Conservation (phyloP, 2,888 invertebrate genomes). For the Hartigia nigra region DNA sequence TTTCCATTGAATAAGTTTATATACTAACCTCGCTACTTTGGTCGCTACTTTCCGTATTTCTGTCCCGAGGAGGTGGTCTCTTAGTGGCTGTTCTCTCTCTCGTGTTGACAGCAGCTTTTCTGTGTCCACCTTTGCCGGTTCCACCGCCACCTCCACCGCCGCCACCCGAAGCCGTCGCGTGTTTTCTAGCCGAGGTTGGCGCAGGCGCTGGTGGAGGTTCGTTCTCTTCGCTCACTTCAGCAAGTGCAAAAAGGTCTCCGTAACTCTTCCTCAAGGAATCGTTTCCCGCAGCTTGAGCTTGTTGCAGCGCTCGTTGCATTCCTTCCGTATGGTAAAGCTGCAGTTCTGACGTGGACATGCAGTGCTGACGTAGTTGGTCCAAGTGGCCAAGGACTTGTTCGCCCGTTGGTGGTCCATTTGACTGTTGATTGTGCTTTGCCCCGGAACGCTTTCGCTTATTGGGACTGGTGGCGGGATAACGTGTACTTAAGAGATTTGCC, state of each 20-base stretch:
- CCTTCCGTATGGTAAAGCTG: slow-evolving; percentile 86
- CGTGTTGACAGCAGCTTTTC: slow-evolving; percentile 54
- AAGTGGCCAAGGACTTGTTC: slow-evolving; percentile 92
- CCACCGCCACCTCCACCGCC: slow-evolving; percentile 39
- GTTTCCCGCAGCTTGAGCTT: slow-evolving; percentile 87
- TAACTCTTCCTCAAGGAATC: slow-evolving; percentile 92
- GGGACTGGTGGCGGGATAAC: slow-evolving; percentile 89
- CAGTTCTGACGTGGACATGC: slow-evolving; percentile 67
- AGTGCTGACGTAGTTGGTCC: slow-evolving; percentile 86
- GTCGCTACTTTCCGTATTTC: slow-evolving; percentile 71
- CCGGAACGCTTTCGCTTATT: slow-evolving; percentile 89
- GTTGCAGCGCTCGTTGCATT: slow-evolving; percentile 91
- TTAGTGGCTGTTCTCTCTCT: slow-evolving; percentile 56
- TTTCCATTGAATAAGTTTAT: neutral
- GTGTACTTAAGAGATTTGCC: slow-evolving; percentile 80
- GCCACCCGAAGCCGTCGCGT: slow-evolving; percentile 46
- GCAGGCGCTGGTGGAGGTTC: slow-evolving; percentile 75
- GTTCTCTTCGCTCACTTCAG: slow-evolving; percentile 79
- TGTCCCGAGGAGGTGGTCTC: slow-evolving; percentile 54
- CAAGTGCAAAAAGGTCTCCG: slow-evolving; percentile 88
- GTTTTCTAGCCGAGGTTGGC: slow-evolving; percentile 68
- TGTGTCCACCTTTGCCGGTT: slow-evolving; percentile 36
- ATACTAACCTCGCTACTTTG: slow-evolving; percentile 81
- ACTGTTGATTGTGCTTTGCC: slow-evolving; percentile 75
- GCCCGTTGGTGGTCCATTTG: slow-evolving; percentile 79